Conservation (phyloP, 1,140 invertebrate species). For the Cyrtorhinus lividipennis region DNA sequence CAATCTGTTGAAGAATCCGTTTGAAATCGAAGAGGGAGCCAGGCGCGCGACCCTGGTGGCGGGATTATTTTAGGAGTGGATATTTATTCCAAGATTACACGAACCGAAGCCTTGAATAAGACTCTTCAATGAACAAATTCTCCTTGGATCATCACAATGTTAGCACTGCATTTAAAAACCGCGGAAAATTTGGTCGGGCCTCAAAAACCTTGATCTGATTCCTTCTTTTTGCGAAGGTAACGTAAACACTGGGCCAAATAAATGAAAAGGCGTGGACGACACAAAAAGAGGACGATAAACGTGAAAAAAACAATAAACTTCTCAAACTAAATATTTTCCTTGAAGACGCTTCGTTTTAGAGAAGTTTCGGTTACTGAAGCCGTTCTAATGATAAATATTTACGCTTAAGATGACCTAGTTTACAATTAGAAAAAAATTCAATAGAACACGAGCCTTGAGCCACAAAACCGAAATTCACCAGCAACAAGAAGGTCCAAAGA, state of each 20-base stretch:
- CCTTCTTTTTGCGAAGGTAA: neutral
- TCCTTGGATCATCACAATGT: neutral
- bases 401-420: too few species aligned
- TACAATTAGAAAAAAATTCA: too few species aligned
- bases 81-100: neutral
- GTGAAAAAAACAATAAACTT: neutral
- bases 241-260: neutral
- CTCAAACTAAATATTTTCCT: neutral
- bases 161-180: too few species aligned
- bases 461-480: too few species aligned
- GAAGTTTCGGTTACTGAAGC: too few species aligned
- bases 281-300: neutral
- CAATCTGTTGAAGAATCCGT: too few species aligned
- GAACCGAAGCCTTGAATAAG: neutral
- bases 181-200: too few species aligned
- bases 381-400: too few species aligned
- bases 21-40: too few species aligned
- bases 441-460: too few species aligned
- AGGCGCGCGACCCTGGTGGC: neutral
- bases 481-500: too few species aligned
- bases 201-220: neutral
- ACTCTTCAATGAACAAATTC: neutral
- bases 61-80: slow-evolving; percentile 1
- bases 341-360: too few species aligned
- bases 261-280: neutral